These are phyloP conservation scores for Zelostemma sp. DNA, from an alignment of 1,140 invertebrate species.

Conservation along the genomic window DNA sequence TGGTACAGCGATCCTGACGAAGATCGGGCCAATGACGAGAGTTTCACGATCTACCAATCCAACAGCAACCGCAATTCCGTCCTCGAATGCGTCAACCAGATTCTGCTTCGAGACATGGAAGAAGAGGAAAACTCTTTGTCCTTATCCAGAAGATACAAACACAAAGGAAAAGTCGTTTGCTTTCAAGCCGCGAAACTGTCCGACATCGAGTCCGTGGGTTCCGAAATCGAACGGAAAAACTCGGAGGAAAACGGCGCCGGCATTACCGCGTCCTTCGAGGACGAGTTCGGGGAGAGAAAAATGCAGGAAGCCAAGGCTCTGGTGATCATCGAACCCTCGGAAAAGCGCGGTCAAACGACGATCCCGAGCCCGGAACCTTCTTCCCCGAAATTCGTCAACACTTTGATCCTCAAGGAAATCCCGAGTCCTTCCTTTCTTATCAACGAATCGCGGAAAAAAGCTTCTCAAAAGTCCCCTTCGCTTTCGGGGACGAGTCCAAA, in stretches of 20 bases:
- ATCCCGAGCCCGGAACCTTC: slow-evolving; percentile 60
- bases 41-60: slow-evolving; percentile 63
- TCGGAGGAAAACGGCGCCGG: slow-evolving; percentile 62
- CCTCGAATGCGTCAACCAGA: slow-evolving; percentile 83
- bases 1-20: slow-evolving; percentile 82
- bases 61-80: slow-evolving; percentile 79
- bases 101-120: slow-evolving; percentile 74
- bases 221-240: slow-evolving; percentile 66
- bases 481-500: slow-evolving; percentile 9
- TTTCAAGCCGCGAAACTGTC: slow-evolving; percentile 66
- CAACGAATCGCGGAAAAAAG: slow-evolving; percentile 74
- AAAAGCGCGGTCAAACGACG: slow-evolving; percentile 16
- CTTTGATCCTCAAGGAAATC: slow-evolving; percentile 68
- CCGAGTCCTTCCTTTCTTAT: slow-evolving; percentile 76
- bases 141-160: slow-evolving; percentile 55
- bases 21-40: slow-evolving; percentile 73
- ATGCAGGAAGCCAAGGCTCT: slow-evolving; percentile 61
- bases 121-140: slow-evolving; percentile 63
- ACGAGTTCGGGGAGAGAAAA: slow-evolving; percentile 32
- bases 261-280: too few relatives aligned
- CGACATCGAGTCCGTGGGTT: slow-evolving; percentile 68
- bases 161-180: slow-evolving; percentile 64
- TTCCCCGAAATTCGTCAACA: slow-evolving; percentile 76
- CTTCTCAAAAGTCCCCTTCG: slow-evolving; percentile 46
- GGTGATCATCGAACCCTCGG: slow-evolving; percentile 65